Evolutionary conservation across 2,113 vertebrate species (phyloP).

Genomic region (Pomatorhinus ruficollis): DNA sequence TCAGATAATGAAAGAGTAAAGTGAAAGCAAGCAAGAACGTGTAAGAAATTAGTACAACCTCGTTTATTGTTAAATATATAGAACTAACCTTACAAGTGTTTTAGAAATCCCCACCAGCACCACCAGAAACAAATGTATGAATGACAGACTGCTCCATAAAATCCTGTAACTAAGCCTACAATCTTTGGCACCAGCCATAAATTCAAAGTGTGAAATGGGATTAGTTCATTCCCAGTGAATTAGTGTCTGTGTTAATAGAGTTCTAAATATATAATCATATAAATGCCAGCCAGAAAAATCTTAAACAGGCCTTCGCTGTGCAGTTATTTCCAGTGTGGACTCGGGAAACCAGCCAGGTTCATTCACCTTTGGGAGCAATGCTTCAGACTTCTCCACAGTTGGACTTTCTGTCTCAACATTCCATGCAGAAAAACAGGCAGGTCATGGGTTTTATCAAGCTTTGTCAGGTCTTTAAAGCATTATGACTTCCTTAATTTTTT

Average conservation of each 20-base stretch:
- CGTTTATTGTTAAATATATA: neutral
- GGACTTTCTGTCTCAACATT: neutral
- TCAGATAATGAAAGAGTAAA: neutral
- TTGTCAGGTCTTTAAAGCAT: neutral
- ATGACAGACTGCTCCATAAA: conserved; percentile 32
- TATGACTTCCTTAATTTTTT: neutral
- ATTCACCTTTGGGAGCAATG: conserved; percentile 21
- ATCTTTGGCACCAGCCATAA: conserved; percentile 15
- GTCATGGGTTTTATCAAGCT: conserved; percentile 17
- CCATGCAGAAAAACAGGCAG: neutral
- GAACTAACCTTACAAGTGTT: neutral
- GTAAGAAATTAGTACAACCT: neutral
- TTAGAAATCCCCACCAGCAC: neutral
- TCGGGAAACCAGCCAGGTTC: neutral
- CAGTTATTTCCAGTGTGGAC: neutral
- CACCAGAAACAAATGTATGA: conserved; percentile 22
- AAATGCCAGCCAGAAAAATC: conserved; percentile 37
- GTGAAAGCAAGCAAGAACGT: neutral
- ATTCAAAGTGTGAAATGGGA: conserved; percentile 31
- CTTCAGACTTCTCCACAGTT: neutral
- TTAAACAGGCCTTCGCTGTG: neutral
- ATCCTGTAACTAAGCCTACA: neutral
- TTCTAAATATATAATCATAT: conserved; percentile 55
- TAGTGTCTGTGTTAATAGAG: conserved; percentile 50
- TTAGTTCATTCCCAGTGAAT: conserved; percentile 55